phyloP scores from a whole-genome alignment of 37 sponge, comb jelly and placozoan species.

The Halisarca cf. caerulea region DNA sequence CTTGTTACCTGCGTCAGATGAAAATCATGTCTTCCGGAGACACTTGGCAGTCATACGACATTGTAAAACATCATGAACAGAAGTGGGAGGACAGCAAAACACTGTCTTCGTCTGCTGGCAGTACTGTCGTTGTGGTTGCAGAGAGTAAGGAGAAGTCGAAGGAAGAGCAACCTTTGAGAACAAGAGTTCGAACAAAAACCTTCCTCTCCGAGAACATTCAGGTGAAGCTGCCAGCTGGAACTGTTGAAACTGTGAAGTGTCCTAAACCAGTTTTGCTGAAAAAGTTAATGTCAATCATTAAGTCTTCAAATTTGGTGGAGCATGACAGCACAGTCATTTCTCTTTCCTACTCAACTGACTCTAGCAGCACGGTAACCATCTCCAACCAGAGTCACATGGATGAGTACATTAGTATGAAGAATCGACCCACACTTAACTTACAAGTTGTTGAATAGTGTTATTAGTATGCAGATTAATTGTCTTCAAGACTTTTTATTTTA shows the following conservation, averaged over 20 bases:
- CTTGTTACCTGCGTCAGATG: slow-evolving; percentile 62
- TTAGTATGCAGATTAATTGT: too few relatives aligned
- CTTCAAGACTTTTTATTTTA: too few relatives aligned
- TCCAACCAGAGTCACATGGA: too few relatives aligned
- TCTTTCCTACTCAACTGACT: too few relatives aligned
- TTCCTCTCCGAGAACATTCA: background rate
- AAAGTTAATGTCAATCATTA: background rate
- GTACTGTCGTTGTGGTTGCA: background rate
- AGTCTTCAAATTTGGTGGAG: too few relatives aligned
- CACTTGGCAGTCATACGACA: slow-evolving; percentile 2
- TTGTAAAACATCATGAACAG: background rate
- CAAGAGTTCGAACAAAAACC: background rate
- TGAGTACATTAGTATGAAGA: too few relatives aligned
- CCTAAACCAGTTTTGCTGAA: slow-evolving; percentile 7
- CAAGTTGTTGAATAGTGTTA: too few relatives aligned
- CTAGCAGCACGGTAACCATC: too few relatives aligned
- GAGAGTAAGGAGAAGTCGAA: background rate
- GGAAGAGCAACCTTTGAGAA: background rate
- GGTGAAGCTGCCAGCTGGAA: background rate
- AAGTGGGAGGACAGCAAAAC: background rate
- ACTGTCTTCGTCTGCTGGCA: background rate
- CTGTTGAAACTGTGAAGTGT: background rate
- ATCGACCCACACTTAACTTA: too few relatives aligned
- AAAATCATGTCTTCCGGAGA: slow-evolving; percentile 17
- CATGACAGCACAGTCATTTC: too few relatives aligned